phyloP scores from a whole-genome alignment of 2,797 vertebrate species.

The Liasis olivaceus region DNA sequence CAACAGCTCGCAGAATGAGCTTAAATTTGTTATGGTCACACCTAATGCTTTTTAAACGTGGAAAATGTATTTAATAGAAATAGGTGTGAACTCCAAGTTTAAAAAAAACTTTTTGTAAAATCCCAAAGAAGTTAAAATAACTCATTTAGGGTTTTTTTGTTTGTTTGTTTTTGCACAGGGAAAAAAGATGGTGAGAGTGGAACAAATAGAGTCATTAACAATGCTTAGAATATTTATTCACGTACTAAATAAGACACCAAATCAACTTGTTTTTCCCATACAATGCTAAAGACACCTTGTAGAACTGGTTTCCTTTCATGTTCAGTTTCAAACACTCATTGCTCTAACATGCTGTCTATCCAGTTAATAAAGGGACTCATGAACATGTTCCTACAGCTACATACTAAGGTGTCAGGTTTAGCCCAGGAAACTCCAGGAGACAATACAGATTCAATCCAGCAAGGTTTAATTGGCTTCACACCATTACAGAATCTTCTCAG shows the following conservation, averaged over 20 bases:
- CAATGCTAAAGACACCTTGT: background rate
- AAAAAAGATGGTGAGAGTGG: background rate
- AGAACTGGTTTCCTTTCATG: background rate
- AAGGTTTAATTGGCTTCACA: too few species aligned
- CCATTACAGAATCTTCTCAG: too few species aligned
- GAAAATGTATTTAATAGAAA: constrained; percentile 11
- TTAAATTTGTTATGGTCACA: constrained; percentile 53
- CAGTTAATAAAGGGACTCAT: background rate
- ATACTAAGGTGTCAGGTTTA: too few species aligned
- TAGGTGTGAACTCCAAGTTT: background rate
- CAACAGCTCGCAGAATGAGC: constrained; percentile 35
- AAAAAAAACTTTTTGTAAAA: constrained; percentile 30
- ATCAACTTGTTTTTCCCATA: background rate
- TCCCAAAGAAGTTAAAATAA: constrained; percentile 45
- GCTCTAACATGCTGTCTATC: background rate
- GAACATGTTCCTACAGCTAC: background rate
- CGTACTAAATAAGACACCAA: background rate
- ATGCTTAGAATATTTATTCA: background rate
- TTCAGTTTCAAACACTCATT: background rate
- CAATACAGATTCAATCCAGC: too few species aligned
- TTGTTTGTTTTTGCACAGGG: background rate
- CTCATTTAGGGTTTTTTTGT: background rate
- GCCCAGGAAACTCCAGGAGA: too few species aligned
- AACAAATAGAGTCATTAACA: background rate
- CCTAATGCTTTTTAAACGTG: constrained; percentile 53